Evolutionary conservation across 2,113 vertebrate species (phyloP).

Genomic region (Oryzias javanicus): DNA sequence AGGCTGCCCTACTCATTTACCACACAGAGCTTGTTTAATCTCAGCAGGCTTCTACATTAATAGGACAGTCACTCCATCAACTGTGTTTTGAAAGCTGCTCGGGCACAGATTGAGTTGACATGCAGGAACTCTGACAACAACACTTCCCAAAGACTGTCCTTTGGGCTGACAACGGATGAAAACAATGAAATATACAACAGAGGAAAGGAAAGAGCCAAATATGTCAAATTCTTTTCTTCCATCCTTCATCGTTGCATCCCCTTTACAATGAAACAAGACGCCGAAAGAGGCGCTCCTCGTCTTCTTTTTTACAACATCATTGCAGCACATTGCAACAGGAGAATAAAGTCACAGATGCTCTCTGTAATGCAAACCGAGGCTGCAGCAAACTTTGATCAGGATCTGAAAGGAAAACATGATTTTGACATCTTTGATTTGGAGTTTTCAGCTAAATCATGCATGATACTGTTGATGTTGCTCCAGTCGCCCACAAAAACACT

Average conservation of each 20-base stretch:
- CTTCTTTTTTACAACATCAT: background rate
- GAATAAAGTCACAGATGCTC: background rate
- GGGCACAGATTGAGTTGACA: background rate
- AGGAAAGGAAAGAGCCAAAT: background rate
- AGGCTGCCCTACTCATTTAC: conserved; percentile 35
- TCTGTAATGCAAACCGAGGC: background rate
- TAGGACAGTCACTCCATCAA: background rate
- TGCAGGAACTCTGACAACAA: background rate
- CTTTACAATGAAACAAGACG: background rate
- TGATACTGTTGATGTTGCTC: too few species aligned
- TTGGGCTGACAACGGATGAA: conserved; percentile 13
- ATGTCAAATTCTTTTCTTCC: too few species aligned
- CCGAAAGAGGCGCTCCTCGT: background rate
- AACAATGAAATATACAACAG: conserved; percentile 1
- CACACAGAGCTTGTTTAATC: conserved; percentile 7
- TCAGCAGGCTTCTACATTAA: conserved; percentile 10
- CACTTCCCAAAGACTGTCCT: conserved; percentile 3
- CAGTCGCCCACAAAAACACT: too few species aligned
- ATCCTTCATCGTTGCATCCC: background rate
- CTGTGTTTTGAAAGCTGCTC: background rate
- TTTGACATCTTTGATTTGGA: too few species aligned
- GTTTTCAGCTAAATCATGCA: too few species aligned
- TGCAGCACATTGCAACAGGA: background rate
- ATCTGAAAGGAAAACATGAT: too few species aligned
- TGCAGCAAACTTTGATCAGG: background rate